These are phyloP conservation scores for Hippocampus guttulatus DNA, from an alignment of 2,113 vertebrate species.

Conservation along the genomic window DNA sequence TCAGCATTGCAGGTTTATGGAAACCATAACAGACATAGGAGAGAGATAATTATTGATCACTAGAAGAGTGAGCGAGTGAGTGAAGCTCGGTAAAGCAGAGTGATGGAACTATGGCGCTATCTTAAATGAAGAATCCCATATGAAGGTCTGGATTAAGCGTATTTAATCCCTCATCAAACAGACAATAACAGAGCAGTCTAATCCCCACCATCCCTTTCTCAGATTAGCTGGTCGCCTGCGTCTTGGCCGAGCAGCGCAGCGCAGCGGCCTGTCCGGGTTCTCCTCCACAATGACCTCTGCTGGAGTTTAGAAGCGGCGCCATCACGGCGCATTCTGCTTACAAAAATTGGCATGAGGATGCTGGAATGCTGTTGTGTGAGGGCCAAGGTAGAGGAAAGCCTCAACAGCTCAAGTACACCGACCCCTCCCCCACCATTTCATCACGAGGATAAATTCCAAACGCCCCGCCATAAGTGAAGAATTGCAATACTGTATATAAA, in stretches of 20 bases:
- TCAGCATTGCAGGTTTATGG: slow-evolving; percentile 19
- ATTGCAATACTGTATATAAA: too few species aligned
- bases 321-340: slow-evolving; percentile 34
- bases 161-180: slow-evolving; percentile 80
- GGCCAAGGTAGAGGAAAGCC: neutral
- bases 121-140: slow-evolving; percentile 77
- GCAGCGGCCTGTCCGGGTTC: slow-evolving; percentile 53
- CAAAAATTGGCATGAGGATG: slow-evolving; percentile 33
- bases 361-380: neutral
- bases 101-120: slow-evolving; percentile 68
- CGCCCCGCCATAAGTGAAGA: too few species aligned
- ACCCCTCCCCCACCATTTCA: too few species aligned
- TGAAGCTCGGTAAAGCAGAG: slow-evolving; percentile 55
- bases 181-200: slow-evolving; percentile 75
- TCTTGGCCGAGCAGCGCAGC: slow-evolving; percentile 52
- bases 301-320: slow-evolving; percentile 44
- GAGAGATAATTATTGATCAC: slow-evolving; percentile 51
- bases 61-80: slow-evolving; percentile 31
- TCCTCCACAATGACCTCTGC: slow-evolving; percentile 71
- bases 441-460: too few species aligned
- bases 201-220: slow-evolving; percentile 64
- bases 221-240: slow-evolving; percentile 65
- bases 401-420: too few species aligned
- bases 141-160: slow-evolving; percentile 77
- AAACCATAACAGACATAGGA: slow-evolving; percentile 12